Evolutionary conservation across 2,113 vertebrate genomes (phyloP).

Genomic region (Lipophrys pholis): DNA sequence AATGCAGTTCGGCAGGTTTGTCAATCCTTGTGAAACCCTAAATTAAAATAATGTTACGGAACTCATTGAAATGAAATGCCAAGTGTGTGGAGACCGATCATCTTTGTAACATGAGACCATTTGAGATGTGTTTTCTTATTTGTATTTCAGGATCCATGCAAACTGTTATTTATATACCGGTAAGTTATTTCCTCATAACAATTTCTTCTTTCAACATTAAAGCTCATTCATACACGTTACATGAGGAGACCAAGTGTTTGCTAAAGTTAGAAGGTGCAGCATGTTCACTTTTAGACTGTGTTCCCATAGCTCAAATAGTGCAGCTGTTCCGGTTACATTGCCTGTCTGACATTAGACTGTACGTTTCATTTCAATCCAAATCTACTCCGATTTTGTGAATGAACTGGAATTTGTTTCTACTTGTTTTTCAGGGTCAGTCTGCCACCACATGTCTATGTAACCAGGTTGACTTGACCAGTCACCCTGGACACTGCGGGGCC

Average conservation of each 20-base stretch:
- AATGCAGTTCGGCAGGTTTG: no score
- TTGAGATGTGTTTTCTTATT: neutral
- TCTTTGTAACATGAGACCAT: neutral
- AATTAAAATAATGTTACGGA: no score
- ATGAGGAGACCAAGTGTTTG: constrained; percentile 30
- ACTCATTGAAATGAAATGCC: no score
- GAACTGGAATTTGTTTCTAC: neutral
- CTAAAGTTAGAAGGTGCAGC: constrained; percentile 54
- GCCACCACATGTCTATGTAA: neutral
- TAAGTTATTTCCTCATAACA: constrained; percentile 8
- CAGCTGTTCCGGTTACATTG: constrained; percentile 42
- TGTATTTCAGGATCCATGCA: neutral
- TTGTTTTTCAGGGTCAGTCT: neutral
- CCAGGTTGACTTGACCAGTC: constrained; percentile 54
- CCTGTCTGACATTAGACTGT: neutral
- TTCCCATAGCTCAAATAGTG: constrained; percentile 33
- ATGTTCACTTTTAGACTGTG: constrained; percentile 38
- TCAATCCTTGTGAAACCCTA: no score
- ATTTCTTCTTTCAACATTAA: constrained; percentile 31
- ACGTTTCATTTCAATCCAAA: neutral
- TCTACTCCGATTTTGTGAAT: neutral
- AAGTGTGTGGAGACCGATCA: no score
- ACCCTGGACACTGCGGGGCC: constrained; percentile 15
- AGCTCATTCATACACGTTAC: constrained; percentile 37
- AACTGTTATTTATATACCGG: no score